These are phyloP conservation scores for Drosophila aff. DNA, from an alignment of 1,140 invertebrate species.

Conservation along the genomic window DNA sequence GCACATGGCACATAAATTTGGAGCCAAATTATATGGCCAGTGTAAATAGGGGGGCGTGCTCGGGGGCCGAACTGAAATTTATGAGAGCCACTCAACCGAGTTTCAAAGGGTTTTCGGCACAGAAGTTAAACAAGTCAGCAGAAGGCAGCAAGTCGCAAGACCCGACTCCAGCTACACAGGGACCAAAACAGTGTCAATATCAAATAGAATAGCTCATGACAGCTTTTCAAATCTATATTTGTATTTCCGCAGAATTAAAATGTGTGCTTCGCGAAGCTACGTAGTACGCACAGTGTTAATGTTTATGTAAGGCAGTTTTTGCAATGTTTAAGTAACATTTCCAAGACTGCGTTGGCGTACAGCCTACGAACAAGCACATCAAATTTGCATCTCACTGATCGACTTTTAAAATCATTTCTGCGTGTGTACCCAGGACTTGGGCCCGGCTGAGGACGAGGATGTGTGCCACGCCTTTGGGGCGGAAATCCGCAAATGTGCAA, in stretches of 20 bases:
- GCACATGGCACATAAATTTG: slow-evolving; percentile 66
- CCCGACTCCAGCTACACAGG: slow-evolving; percentile 1
- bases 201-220: background rate
- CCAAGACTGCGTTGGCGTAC: background rate
- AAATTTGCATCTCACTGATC: background rate
- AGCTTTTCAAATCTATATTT: background rate
- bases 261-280: background rate
- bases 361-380: background rate
- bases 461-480: slow-evolving; percentile 31
- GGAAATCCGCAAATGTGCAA: slow-evolving; percentile 64
- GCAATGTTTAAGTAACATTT: background rate
- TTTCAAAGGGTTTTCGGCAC: slow-evolving; percentile 55
- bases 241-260: background rate
- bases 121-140: slow-evolving; percentile 36
- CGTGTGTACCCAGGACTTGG: slow-evolving; percentile 11
- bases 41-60: slow-evolving; percentile 34
- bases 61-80: slow-evolving; percentile 33
- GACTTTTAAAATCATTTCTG: background rate
- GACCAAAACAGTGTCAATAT: slow-evolving; percentile 4
- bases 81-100: slow-evolving; percentile 50
- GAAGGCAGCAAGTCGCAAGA: slow-evolving; percentile 13
- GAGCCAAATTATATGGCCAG: slow-evolving; percentile 61
- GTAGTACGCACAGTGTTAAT: background rate
- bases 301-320: background rate
- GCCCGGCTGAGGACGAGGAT: slow-evolving; percentile 4